Evolutionary conservation across 2,888 invertebrate species (phyloP), one percentile per base, ranked within the genome.

Genomic region (Drosophila rubida): DNA sequence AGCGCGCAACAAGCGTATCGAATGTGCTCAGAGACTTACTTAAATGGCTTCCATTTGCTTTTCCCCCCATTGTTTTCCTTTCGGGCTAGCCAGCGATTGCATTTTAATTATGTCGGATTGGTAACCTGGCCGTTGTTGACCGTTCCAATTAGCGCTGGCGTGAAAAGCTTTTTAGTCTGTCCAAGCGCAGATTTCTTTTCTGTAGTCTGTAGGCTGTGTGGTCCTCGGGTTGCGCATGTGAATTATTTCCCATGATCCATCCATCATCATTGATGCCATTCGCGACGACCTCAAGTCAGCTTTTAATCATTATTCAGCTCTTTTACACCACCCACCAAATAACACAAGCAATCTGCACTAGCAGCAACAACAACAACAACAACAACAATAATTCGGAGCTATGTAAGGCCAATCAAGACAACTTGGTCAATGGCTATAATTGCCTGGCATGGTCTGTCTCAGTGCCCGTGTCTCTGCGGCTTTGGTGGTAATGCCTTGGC

Each of bases 331-430:
- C 69, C 76, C 76, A 78, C 78, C 44, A 70, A 64, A 73, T 60
- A 69, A 64, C 14, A 62, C 59, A 55, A 64, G 57, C 64, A 61
- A 68, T 85, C 73, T 73, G 75, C 81, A 82, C 75, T 59, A 68
- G 59, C 64, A 66, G 3, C 19, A 25, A 25, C 25, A 60, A n/a
- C 77, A 63, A 55, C 59, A 65, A 41, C 63, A 74, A 41, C 42
- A 66, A 55, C 44, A 50, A 44, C 49, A 70, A 57, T 49, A 51
- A 57, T 22, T 67, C 53, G 39, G 25, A 48, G 44, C 66, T 69
- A 72, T 88, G 83, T 86, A 88, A 88, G 87, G 84, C 81, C 88
- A 80, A 84, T 83, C 84, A 87, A 78, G 77, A 79, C 79, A 87
- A 75, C 81, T 81, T 81, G 88, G 86, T 87, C 83, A 83, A 83